A percentile compares a stretch with the other conserved stretches of the same genome.
These are phyloP conservation scores for Microctonus aethiopoides DNA, from an alignment of 2,888 invertebrate genomes.

Conservation along the genomic window DNA sequence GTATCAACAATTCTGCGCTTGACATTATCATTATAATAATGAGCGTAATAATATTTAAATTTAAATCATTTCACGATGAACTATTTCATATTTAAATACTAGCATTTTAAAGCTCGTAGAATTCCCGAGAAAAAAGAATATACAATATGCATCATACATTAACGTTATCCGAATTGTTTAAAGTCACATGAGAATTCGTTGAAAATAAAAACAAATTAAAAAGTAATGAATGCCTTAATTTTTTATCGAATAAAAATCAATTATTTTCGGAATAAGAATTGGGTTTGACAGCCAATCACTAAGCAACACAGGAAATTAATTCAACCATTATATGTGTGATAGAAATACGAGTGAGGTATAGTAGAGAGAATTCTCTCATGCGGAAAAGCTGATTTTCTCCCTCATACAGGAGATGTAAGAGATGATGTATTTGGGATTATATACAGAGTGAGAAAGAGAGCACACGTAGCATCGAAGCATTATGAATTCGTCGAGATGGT, in stretches of 20 bases:
- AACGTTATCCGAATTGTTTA: too few relatives aligned
- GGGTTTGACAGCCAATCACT: neutral
- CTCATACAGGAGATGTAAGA: neutral
- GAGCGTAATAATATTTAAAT: neutral
- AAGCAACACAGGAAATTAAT: neutral
- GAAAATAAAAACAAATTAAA: too few relatives aligned
- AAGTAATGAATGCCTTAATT: too few relatives aligned
- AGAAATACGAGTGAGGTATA: neutral
- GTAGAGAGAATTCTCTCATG: neutral
- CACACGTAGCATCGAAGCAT: neutral
- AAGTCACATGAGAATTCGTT: too few relatives aligned
- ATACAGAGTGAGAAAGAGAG: neutral
- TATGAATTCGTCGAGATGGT: constrained; percentile 1
- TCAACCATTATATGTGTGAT: neutral
- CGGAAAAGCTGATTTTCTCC: neutral
- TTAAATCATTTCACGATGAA: too few relatives aligned
- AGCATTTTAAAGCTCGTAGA: too few relatives aligned
- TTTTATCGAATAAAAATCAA: neutral
- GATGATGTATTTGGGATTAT: neutral
- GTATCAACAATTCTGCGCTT: neutral
- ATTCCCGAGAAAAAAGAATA: too few relatives aligned
- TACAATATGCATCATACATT: too few relatives aligned
- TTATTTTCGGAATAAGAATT: neutral
- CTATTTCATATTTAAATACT: too few relatives aligned
- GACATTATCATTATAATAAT: neutral